A percentile compares a stretch with the other conserved stretches of the same genome.
Evolutionary conservation across 2,113 vertebrate genomes (phyloP).

Genomic region (Misgurnus anguillicaudatus): DNA sequence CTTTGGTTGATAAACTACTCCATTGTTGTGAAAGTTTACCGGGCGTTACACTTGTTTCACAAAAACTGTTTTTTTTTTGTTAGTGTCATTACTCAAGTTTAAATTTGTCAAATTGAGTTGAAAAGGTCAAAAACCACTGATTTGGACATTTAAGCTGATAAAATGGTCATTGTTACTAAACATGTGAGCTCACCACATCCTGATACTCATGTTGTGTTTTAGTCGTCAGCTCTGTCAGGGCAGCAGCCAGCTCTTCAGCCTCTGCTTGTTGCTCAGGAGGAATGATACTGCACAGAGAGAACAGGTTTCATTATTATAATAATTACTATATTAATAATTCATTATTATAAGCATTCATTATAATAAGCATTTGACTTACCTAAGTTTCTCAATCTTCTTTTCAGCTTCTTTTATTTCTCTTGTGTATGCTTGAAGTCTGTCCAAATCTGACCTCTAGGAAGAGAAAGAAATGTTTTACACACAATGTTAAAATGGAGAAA

Average conservation of each 20-base stretch:
- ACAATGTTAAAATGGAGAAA: no score
- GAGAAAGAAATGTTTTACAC: background rate
- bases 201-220: slow-evolving; percentile 80
- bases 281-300: slow-evolving; percentile 73
- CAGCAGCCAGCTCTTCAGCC: slow-evolving; percentile 81
- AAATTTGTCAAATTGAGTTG: no score
- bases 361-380: no score
- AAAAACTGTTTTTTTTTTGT: no score
- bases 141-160: no score
- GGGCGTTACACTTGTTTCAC: no score
- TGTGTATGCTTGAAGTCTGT: slow-evolving; percentile 76
- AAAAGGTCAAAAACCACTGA: no score
- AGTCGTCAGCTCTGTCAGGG: slow-evolving; percentile 80
- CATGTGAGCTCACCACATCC: slow-evolving; percentile 78
- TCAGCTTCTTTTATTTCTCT: slow-evolving; percentile 74
- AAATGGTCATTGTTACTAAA: background rate
- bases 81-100: no score
- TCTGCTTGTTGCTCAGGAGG: slow-evolving; percentile 91
- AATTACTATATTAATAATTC: no score
- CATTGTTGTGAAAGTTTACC: no score
- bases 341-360: no score
- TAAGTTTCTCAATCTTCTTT: slow-evolving; percentile 81
- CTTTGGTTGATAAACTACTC: no score
- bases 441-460: slow-evolving; percentile 81
- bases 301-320: background rate